Evolutionary conservation across 1,140 invertebrate genomes (phyloP).

Genomic region (Drosophila bifasciata): DNA sequence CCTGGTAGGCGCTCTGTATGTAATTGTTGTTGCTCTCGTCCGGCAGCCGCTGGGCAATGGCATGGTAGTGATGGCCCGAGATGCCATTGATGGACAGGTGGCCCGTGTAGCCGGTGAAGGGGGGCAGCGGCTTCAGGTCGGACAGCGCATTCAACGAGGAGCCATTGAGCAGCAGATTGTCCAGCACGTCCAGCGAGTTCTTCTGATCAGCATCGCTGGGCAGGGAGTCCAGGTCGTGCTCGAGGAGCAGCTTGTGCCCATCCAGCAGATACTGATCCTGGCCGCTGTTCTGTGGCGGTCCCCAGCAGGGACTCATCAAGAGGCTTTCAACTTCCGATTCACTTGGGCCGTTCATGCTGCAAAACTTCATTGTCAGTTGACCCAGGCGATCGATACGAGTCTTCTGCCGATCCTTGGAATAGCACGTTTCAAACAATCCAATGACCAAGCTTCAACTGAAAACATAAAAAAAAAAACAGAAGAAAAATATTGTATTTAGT

Average conservation of each 20-base stretch:
- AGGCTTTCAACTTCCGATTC: slow-evolving; percentile 84
- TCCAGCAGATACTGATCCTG: slow-evolving; percentile 84
- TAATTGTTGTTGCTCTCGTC: slow-evolving; percentile 89
- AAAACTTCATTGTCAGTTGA: slow-evolving; percentile 84
- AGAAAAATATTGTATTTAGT: background rate
- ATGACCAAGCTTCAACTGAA: slow-evolving; percentile 14
- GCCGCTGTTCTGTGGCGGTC: slow-evolving; percentile 78
- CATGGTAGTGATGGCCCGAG: slow-evolving; percentile 93
- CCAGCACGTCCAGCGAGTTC: slow-evolving; percentile 86
- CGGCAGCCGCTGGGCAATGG: slow-evolving; percentile 89
- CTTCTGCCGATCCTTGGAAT: slow-evolving; percentile 22
- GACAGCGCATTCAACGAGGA: slow-evolving; percentile 87
- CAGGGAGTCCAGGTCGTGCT: slow-evolving; percentile 82
- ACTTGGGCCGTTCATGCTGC: slow-evolving; percentile 84
- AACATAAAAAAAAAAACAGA: background rate
- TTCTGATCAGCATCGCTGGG: slow-evolving; percentile 84
- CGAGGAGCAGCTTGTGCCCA: slow-evolving; percentile 82
- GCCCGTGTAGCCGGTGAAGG: slow-evolving; percentile 93
- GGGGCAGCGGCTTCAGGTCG: slow-evolving; percentile 93
- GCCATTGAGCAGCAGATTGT: slow-evolving; percentile 87
- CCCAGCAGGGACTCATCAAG: slow-evolving; percentile 84
- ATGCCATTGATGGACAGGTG: slow-evolving; percentile 93
- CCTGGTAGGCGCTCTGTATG: slow-evolving; percentile 86
- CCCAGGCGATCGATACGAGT: slow-evolving; percentile 57
- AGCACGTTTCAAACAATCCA: slow-evolving; percentile 21